Base-by-base conservation (phyloP, 1,140 invertebrate species). In the Drosophila grimshawi region DNA sequence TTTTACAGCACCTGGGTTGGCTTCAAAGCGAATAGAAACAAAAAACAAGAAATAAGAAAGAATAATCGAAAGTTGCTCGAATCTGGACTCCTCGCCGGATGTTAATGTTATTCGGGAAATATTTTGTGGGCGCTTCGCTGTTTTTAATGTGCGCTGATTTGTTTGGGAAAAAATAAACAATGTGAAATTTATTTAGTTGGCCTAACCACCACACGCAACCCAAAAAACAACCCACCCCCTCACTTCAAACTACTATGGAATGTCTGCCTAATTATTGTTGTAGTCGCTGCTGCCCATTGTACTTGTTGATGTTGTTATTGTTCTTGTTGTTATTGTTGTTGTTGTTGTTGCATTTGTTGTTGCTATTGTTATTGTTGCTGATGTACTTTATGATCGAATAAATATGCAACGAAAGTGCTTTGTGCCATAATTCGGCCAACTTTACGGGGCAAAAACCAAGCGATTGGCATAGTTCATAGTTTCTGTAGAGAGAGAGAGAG, bases 141-240 rank as follows among this genome's bases (percentile, higher is more conserved):
- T 88, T 78, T 81, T 89, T 80, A 88, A 89, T 80, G 85, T 53
- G 30, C 67, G 85, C 80, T 89, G 83, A 88, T 88, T 89, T 88
- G 83, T 88, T 88, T 89, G 74, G 77, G 69, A 78, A 73, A 83
- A 89, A 88, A 88, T 88, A 88, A 88, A 88, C 83, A 88, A 89
- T 83, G 48, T 37, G 45, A 88, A 88, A 88, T 88, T 88, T 89
- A 88, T 88, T 88, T 88, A 88, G 85, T 89, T 83, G 77, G 56
- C 53, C 53, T 48, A 52, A 29, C 55, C 6, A 30, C 45, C 30
- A 33, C 27, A 19, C 2, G 4, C 52, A 8, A 1, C 32, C 39
- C 7, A 19, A 19, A 1, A 19, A 19, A 19, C 41, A 8, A 27
- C 5, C 46, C 37, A 5, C 3, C 6, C 30, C 5, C 57, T 19